Conservation (phyloP, 2,888 invertebrate species). For the Carpatolechia fugitivella region DNA sequence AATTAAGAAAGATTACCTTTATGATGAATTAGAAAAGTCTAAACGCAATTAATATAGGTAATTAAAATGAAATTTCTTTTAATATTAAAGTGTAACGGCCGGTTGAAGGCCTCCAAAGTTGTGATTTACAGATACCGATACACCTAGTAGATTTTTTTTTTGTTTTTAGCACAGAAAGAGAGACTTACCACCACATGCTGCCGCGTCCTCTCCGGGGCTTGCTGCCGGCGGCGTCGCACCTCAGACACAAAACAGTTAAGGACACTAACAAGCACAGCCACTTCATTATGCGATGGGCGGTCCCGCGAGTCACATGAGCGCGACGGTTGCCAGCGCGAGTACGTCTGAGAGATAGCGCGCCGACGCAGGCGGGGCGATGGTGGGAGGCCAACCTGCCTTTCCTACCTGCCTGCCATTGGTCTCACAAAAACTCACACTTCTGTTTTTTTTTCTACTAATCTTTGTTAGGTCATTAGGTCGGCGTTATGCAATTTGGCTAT, state of each 20-base stretch:
- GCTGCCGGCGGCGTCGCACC: slow-evolving; percentile 73
- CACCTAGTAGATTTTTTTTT: no score
- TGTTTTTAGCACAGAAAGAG: no score
- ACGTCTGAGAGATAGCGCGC: slow-evolving; percentile 52
- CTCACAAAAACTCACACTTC: slow-evolving; percentile 38
- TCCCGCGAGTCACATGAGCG: slow-evolving; percentile 60
- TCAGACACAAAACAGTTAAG: slow-evolving; percentile 68
- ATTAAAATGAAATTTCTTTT: no score
- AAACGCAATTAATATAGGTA: no score
- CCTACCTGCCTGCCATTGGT: slow-evolving; percentile 56
- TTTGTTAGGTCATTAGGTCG: slow-evolving; percentile 60
- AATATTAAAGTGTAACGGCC: no score
- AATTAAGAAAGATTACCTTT: no score
- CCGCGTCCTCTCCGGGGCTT: slow-evolving; percentile 89
- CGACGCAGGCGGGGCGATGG: slow-evolving; percentile 53
- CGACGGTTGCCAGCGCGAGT: slow-evolving; percentile 58
- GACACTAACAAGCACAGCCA: slow-evolving; percentile 78
- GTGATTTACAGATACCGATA: no score
- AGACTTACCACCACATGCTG: slow-evolving; percentile 96
- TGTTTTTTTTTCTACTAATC: slow-evolving; percentile 47
- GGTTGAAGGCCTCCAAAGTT: no score
- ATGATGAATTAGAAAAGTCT: no score
- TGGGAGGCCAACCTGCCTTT: slow-evolving; percentile 68
- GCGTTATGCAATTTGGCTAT: slow-evolving; percentile 40
- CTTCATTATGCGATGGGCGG: slow-evolving; percentile 75